A percentile compares a stretch with the other conserved stretches of the same genome.
These are phyloP conservation scores for Endotricha flammealis DNA, from an alignment of 2,888 invertebrate genomes.

Conservation along the genomic window DNA sequence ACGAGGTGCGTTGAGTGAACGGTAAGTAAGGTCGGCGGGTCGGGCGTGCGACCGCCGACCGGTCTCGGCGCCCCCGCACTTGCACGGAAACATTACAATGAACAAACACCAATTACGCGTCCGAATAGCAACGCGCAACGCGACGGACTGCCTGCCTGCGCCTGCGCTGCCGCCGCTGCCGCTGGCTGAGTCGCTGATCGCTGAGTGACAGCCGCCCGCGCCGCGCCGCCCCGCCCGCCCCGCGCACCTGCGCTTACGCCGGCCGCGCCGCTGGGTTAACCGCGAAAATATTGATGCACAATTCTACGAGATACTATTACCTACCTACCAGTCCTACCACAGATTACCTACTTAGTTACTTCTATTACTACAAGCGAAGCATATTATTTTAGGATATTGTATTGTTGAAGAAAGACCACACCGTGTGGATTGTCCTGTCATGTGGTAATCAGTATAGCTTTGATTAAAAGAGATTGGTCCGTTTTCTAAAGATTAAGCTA, in stretches of 20 bases:
- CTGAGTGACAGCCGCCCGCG: constrained; percentile 15
- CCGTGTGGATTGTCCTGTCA: too few species aligned
- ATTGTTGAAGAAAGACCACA: too few species aligned
- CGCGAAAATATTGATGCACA: constrained; percentile 30
- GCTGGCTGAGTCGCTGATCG: constrained; percentile 2
- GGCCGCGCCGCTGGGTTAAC: constrained; percentile 10
- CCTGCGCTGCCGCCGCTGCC: too few species aligned
- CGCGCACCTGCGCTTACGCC: constrained; percentile 28
- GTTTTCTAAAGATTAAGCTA: too few species aligned
- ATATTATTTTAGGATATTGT: too few species aligned
- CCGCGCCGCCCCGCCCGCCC: constrained; percentile 20
- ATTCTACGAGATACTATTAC: constrained; percentile 12
- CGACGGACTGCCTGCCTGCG: constrained; percentile 28
- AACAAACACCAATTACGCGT: constrained; percentile 33
- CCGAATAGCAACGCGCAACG: constrained; percentile 27
- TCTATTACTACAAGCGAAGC: too few species aligned
- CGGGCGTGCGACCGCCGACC: constrained; percentile 57
- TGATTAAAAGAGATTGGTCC: too few species aligned
- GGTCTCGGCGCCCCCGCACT: constrained; percentile 64
- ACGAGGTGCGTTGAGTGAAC: constrained; percentile 61
- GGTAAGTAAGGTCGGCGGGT: constrained; percentile 79
- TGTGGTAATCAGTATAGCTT: too few species aligned
- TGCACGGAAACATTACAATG: constrained; percentile 38
- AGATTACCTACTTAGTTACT: too few species aligned
- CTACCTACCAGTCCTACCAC: not conserved